These are phyloP conservation scores for Neoseiulus cucumeris DNA, from an alignment of 1,140 invertebrate species.

Conservation along the genomic window DNA sequence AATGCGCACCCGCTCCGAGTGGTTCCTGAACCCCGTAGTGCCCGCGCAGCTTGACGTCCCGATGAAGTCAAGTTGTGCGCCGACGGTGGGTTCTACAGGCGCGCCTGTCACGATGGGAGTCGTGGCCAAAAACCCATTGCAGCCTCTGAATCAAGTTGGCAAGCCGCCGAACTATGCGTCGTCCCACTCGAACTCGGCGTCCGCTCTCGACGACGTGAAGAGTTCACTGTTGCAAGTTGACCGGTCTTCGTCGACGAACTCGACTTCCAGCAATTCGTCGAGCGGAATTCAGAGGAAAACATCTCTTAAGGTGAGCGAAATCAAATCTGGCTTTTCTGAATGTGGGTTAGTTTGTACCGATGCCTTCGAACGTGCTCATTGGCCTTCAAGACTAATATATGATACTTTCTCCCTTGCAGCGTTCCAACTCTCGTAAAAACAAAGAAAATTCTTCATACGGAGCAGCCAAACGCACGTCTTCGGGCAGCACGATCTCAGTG, in stretches of 20 bases:
- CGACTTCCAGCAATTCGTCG: neutral
- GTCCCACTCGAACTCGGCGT: too few species aligned
- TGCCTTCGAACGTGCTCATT: too few species aligned
- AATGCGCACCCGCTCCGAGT: constrained; percentile 78
- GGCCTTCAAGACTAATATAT: too few species aligned
- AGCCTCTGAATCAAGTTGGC: too few species aligned
- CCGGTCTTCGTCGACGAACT: constrained; percentile 3
- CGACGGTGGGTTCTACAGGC: too few species aligned
- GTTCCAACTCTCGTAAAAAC: neutral
- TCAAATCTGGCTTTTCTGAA: neutral
- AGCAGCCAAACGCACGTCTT: constrained; percentile 2
- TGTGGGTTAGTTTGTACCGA: neutral
- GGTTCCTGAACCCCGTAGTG: constrained; percentile 44
- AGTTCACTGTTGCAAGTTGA: neutral
- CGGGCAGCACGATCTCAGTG: constrained; percentile 1
- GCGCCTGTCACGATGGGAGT: too few species aligned
- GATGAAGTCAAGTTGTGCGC: too few species aligned
- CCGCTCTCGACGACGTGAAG: too few species aligned
- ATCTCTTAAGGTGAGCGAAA: neutral
- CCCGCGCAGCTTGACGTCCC: too few species aligned
- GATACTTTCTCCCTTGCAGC: too few species aligned
- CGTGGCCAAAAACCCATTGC: too few species aligned
- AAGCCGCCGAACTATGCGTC: too few species aligned
- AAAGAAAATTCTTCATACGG: neutral
- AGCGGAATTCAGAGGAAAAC: neutral